Conservation (phyloP, 2,888 invertebrate species). For the Rhamnusium bicolor region DNA sequence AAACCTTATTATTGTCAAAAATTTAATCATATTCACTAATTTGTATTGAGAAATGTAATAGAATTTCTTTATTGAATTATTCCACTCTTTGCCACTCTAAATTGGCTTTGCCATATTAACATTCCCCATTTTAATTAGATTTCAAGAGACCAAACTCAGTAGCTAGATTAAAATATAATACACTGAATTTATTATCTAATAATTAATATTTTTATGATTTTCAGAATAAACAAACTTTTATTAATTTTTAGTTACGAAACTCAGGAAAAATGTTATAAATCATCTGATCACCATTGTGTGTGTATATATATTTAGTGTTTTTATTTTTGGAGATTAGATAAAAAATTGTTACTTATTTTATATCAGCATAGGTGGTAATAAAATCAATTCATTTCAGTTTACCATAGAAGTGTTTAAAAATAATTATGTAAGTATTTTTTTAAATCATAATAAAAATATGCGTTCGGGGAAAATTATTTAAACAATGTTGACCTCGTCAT, state of each 20-base stretch:
- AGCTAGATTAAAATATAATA: background rate
- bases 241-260: background rate
- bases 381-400: too few species aligned
- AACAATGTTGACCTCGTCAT: too few species aligned
- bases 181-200: background rate
- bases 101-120: slow-evolving; percentile 39
- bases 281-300: background rate
- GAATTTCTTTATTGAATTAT: slow-evolving; percentile 41
- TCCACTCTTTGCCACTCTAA: slow-evolving; percentile 40
- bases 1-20: background rate
- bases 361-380: too few species aligned
- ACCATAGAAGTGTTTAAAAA: too few species aligned
- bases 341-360: too few species aligned
- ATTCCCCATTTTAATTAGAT: slow-evolving; percentile 41
- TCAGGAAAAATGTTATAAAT: background rate
- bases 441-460: too few species aligned
- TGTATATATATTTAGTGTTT: too few species aligned
- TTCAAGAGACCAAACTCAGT: background rate
- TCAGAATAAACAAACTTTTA: background rate
- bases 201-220: background rate
- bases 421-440: too few species aligned
- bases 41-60: slow-evolving; percentile 19
- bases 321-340: too few species aligned
- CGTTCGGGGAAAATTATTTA: too few species aligned
- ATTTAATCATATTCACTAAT: slow-evolving; percentile 7